Evolutionary conservation across 2,113 vertebrate species (phyloP).

Genomic region (Mobula birostris): DNA sequence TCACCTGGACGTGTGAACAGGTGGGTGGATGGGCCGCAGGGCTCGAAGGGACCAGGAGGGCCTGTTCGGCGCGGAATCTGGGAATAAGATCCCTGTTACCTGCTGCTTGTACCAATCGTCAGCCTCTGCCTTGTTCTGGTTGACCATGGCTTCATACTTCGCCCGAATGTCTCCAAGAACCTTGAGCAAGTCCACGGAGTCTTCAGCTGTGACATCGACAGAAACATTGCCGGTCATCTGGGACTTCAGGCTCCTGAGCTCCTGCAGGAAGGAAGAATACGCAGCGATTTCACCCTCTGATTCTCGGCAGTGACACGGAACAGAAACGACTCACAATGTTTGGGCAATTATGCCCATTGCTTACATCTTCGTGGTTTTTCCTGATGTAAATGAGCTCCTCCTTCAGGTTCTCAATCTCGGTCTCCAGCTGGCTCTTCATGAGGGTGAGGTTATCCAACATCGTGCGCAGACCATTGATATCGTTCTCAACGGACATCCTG

Average conservation of each 20-base stretch:
- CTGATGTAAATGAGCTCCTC: slow-evolving; percentile 74
- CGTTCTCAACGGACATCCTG: slow-evolving; percentile 67
- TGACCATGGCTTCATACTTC: slow-evolving; percentile 67
- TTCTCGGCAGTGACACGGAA: too few relatives aligned
- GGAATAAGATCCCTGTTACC: neutral
- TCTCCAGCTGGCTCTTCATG: slow-evolving; percentile 59
- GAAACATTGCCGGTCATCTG: slow-evolving; percentile 58
- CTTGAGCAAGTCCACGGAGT: slow-evolving; percentile 58
- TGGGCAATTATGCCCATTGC: neutral
- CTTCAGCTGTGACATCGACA: slow-evolving; percentile 63
- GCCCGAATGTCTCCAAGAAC: slow-evolving; percentile 62
- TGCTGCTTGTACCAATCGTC: slow-evolving; percentile 54
- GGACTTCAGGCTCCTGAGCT: slow-evolving; percentile 45
- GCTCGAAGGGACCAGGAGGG: too few relatives aligned
- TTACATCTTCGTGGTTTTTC: slow-evolving; percentile 79
- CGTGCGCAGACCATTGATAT: slow-evolving; percentile 62
- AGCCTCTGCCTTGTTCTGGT: slow-evolving; percentile 63
- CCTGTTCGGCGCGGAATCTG: too few relatives aligned
- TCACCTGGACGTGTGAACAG: too few relatives aligned
- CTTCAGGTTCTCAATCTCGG: slow-evolving; percentile 69
- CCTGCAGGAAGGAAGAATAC: slow-evolving; percentile 43
- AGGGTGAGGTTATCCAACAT: slow-evolving; percentile 61
- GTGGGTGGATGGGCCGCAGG: too few relatives aligned
- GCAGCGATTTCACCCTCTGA: too few relatives aligned
- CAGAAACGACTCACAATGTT: too few relatives aligned